phyloP scores from a whole-genome alignment of 2,113 vertebrate genomes.

The Eolophus roseicapilla region DNA sequence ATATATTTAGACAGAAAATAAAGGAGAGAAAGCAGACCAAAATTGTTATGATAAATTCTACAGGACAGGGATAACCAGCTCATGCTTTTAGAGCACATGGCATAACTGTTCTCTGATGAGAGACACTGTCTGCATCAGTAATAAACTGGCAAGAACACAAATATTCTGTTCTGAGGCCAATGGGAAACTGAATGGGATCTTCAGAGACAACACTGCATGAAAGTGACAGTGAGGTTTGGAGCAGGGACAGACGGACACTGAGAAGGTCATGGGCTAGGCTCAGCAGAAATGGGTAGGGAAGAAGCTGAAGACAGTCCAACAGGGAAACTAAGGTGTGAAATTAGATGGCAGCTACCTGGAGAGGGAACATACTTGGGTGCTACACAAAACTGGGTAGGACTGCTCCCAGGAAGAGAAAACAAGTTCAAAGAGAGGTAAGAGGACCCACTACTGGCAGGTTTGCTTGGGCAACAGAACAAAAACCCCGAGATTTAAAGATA shows the following conservation, averaged over 20 bases:
- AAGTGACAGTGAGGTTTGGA: not conserved
- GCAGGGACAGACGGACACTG: not conserved
- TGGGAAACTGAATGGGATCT: not conserved
- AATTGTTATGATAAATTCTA: not conserved
- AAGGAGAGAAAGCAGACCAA: not conserved
- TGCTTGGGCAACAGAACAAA: not conserved
- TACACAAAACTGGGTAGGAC: not conserved
- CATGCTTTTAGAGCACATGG: not conserved
- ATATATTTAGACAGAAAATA: not conserved
- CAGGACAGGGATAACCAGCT: not conserved
- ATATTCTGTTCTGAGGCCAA: not conserved
- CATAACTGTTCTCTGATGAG: not conserved
- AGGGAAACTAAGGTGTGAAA: not conserved
- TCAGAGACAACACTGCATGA: accelerated
- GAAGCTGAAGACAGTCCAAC: not conserved
- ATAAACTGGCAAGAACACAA: not conserved
- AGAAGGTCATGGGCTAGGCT: not conserved
- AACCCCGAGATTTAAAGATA: not conserved
- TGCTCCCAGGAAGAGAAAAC: not conserved
- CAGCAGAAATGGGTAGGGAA: not conserved
- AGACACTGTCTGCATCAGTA: not conserved
- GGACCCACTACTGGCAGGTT: not conserved
- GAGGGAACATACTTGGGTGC: not conserved
- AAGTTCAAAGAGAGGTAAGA: not conserved
- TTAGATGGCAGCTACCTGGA: not conserved